Evolutionary conservation across 2,113 vertebrate species (phyloP).

Genomic region (Megaptera novaeangliae): DNA sequence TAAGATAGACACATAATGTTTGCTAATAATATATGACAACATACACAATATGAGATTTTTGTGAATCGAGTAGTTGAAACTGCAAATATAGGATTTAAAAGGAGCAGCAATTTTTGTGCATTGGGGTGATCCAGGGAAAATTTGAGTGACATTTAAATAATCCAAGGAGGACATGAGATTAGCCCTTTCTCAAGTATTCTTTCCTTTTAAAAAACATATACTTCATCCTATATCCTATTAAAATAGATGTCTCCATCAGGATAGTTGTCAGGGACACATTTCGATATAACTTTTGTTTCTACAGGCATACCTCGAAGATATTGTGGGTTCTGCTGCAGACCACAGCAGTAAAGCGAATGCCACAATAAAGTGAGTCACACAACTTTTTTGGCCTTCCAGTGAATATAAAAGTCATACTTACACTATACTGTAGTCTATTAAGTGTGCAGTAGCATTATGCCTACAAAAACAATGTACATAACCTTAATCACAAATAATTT

Average conservation of each 20-base stretch:
- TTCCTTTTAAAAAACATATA: neutral
- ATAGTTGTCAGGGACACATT: neutral
- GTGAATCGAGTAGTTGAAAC: neutral
- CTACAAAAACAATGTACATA: neutral
- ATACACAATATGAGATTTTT: neutral
- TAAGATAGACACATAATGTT: neutral
- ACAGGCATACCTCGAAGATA: neutral
- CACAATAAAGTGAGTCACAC: neutral
- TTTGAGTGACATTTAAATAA: neutral
- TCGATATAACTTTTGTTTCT: neutral
- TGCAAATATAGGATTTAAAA: neutral
- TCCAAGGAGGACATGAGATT: neutral
- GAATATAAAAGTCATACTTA: neutral
- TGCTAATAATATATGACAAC: neutral
- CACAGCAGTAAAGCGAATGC: neutral
- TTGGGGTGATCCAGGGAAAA: neutral
- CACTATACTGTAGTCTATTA: neutral
- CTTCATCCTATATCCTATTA: neutral
- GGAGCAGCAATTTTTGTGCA: neutral
- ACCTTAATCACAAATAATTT: neutral
- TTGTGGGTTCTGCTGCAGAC: neutral
- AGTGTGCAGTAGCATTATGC: neutral
- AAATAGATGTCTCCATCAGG: neutral
- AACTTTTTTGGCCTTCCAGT: neutral
- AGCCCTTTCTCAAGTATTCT: neutral